Evolutionary conservation across 2,113 vertebrate species (phyloP).

Genomic region (Hyla sarda): DNA sequence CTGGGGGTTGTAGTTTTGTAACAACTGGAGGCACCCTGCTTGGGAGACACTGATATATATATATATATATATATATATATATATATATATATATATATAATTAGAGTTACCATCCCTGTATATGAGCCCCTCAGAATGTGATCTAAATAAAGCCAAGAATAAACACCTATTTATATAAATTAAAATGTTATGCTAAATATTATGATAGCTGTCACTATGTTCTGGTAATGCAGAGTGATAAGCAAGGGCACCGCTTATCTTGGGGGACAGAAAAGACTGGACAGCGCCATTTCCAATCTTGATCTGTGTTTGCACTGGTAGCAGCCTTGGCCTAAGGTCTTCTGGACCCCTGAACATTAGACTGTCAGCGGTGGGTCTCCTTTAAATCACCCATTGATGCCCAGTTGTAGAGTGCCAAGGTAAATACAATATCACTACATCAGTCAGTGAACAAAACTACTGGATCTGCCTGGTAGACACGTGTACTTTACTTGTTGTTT

Average conservation of each 20-base stretch:
- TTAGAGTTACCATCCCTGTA: no score
- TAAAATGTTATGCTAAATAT: no score
- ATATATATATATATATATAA: no score
- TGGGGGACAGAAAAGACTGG: background rate
- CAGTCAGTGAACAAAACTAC: background rate
- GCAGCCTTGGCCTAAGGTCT: background rate
- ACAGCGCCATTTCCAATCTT: background rate
- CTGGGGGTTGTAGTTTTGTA: no score
- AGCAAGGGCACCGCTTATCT: background rate
- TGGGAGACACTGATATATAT: no score
- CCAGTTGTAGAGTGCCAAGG: background rate
- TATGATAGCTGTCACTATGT: no score
- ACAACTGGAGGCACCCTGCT: no score
- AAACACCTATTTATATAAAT: no score
- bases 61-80: no score
- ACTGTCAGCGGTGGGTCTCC: background rate
- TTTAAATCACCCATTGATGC: background rate
- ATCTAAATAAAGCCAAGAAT: no score
- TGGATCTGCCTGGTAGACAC: background rate
- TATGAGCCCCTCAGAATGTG: no score
- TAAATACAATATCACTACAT: background rate
- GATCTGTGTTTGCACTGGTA: background rate
- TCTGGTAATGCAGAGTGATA: background rate
- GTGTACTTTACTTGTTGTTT: background rate
- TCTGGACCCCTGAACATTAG: background rate